A percentile compares a stretch with the other conserved stretches of the same genome.
These are phyloP conservation scores for Caenorhabditis inopinata DNA, from an alignment of 1,140 invertebrate genomes.

Conservation along the genomic window DNA sequence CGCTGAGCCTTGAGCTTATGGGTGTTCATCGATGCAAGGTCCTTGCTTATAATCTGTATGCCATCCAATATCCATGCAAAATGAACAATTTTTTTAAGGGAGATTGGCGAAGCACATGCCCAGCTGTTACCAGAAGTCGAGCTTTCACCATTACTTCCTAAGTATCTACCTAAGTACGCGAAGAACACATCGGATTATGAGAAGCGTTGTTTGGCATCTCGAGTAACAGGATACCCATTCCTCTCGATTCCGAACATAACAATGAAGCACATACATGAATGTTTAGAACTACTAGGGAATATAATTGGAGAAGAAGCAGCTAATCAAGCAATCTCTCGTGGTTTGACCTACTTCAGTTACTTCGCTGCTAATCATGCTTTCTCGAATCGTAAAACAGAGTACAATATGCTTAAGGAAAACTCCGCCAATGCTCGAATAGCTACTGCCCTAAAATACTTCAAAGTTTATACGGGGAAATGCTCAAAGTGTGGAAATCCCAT, in stretches of 20 bases:
- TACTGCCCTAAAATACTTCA: background rate
- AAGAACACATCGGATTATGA: background rate
- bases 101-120: background rate
- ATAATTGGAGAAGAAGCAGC: background rate
- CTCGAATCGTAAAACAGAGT: background rate
- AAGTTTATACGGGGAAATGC: background rate
- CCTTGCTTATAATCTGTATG: background rate
- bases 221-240: background rate
- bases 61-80: too few species aligned
- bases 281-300: background rate
- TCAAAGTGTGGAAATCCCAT: background rate
- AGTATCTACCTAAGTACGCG: background rate
- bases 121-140: slow-evolving; percentile 13
- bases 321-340: background rate
- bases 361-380: background rate
- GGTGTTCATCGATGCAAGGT: background rate
- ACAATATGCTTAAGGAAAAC: background rate
- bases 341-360: background rate
- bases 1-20: background rate
- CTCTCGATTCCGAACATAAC: background rate
- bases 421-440: background rate
- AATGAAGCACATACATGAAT: background rate
- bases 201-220: background rate
- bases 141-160: background rate
- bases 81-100: background rate